A percentile compares a stretch with the other conserved stretches of the same genome.
Conservation (phyloP, 1,140 invertebrate species). For the Propsilocerus akamusi region DNA sequence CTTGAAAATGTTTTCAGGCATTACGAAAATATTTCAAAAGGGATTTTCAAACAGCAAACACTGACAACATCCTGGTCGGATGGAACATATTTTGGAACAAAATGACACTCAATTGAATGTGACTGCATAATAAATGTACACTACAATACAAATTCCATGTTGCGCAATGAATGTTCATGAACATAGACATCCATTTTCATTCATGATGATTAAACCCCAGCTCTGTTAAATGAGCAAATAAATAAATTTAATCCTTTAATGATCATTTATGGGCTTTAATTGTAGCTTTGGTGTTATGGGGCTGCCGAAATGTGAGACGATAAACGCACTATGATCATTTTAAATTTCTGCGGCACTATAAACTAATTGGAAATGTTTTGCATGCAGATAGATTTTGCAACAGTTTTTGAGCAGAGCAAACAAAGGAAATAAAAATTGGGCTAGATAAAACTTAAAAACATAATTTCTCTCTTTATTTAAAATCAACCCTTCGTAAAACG, state of each 20-base stretch:
- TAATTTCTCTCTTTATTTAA: too few species aligned
- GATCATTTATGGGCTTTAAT: background rate
- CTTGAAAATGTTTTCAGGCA: too few species aligned
- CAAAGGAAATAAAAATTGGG: too few species aligned
- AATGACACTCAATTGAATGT: background rate
- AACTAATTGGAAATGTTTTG: too few species aligned
- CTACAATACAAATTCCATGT: background rate
- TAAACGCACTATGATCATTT: too few species aligned
- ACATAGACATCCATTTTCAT: background rate
- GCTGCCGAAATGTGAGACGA: too few species aligned
- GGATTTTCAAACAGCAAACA: background rate
- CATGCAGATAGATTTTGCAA: too few species aligned
- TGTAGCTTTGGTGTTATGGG: too few species aligned
- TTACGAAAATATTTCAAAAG: background rate
- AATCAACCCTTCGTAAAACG: too few species aligned
- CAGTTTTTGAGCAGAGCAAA: too few species aligned
- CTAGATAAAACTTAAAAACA: too few species aligned
- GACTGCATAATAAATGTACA: background rate
- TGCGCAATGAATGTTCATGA: background rate
- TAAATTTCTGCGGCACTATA: too few species aligned
- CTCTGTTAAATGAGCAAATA: background rate
- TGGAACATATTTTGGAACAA: background rate
- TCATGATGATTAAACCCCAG: background rate
- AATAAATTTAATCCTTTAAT: slow-evolving; percentile 4
- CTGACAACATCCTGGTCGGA: background rate